Conservation (phyloP, 2,888 invertebrate species). For the Auanema freiburgensis region DNA sequence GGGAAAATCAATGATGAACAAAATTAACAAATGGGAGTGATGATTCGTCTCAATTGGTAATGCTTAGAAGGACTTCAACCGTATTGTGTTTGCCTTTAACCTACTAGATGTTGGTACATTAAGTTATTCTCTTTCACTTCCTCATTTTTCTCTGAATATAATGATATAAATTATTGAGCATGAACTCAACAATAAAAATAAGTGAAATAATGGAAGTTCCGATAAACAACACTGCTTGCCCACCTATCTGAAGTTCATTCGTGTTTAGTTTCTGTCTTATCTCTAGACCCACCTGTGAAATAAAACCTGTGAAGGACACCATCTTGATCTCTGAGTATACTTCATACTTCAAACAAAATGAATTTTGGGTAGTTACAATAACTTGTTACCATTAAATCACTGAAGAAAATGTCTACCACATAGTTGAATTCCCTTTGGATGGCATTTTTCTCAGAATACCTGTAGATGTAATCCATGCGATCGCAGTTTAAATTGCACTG, state of each 20-base stretch:
- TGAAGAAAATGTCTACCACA: slow-evolving; percentile 15
- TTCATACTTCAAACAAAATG: slow-evolving; percentile 14
- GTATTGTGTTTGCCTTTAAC: too few relatives aligned
- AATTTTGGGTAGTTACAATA: neutral
- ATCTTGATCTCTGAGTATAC: slow-evolving; percentile 17
- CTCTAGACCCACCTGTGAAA: slow-evolving; percentile 10
- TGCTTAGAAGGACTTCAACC: too few relatives aligned
- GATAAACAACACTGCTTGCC: slow-evolving; percentile 17
- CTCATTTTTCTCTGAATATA: too few relatives aligned
- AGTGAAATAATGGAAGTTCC: slow-evolving; percentile 19
- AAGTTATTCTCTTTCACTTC: too few relatives aligned
- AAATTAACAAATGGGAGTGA: too few relatives aligned
- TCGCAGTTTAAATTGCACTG: slow-evolving; percentile 19
- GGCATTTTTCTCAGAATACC: slow-evolving; percentile 4
- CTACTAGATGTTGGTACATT: too few relatives aligned
- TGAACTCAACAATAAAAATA: slow-evolving; percentile 7
- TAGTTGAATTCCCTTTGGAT: neutral
- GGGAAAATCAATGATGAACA: too few relatives aligned
- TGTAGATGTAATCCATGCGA: slow-evolving; percentile 17
- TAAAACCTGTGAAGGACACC: slow-evolving; percentile 11
- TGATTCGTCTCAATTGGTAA: too few relatives aligned
- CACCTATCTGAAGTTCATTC: slow-evolving; percentile 13
- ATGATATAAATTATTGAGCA: too few relatives aligned
- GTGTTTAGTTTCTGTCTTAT: neutral
- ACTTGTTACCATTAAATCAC: slow-evolving; percentile 11